phyloP scores from a whole-genome alignment of 2,797 vertebrate species.

The Protosalanx chinensis region DNA sequence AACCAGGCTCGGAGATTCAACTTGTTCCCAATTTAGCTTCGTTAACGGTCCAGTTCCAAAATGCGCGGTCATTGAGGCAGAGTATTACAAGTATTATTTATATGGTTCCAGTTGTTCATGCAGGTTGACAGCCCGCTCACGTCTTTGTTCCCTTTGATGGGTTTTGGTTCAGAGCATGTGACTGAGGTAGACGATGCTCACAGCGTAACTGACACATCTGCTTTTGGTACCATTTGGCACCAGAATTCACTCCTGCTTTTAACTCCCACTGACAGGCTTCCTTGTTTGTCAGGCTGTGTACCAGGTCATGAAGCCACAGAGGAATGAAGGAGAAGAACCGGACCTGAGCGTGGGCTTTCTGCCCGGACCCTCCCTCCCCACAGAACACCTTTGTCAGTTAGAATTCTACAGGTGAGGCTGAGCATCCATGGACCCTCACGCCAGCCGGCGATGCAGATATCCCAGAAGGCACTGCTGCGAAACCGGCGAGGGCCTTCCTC shows the following conservation, averaged over 20 bases:
- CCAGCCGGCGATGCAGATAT: constrained; percentile 4
- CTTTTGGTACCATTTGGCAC: constrained; percentile 48
- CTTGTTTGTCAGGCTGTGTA: constrained; percentile 33
- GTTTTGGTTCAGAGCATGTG: constrained; percentile 15
- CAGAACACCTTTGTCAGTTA: constrained; percentile 5
- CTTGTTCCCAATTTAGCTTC: neutral
- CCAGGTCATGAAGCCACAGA: constrained; percentile 47
- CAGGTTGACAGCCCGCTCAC: constrained; percentile 23
- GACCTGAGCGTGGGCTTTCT: constrained; percentile 35
- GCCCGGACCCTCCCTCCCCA: constrained; percentile 24
- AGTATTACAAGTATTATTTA: neutral
- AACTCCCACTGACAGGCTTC: constrained; percentile 20
- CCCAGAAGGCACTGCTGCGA: constrained; percentile 12
- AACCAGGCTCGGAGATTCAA: neutral
- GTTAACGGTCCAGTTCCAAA: neutral
- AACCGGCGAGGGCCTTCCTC: constrained; percentile 2
- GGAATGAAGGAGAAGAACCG: constrained; percentile 42
- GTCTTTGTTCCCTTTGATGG: constrained; percentile 28
- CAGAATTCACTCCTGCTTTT: constrained; percentile 42
- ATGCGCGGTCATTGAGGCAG: neutral
- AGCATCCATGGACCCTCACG: neutral
- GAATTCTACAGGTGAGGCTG: constrained; percentile 16
- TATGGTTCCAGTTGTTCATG: constrained; percentile 1
- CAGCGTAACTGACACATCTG: constrained; percentile 49
- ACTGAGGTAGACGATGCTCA: constrained; percentile 25